Base-by-base conservation (phyloP, 2,888 invertebrate species). In the Galeruca laticollis region DNA sequence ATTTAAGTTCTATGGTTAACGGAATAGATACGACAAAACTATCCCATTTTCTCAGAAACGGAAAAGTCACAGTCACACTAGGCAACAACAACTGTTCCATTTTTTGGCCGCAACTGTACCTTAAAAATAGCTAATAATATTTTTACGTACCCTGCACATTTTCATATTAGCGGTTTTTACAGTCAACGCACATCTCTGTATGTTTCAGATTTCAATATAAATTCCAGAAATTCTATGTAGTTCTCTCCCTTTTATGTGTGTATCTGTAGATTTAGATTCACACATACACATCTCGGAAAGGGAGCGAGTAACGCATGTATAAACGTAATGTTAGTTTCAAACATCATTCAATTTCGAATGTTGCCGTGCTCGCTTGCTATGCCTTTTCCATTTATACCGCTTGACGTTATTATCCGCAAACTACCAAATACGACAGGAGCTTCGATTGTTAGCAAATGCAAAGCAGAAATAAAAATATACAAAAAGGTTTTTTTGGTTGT, bases 181-280 rank as follows among this genome's bases (percentile, higher is more conserved):
- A 66, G 47, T 35, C 49, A 13, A 33, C 57, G 11, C 59, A 51
- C 35, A 47, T 65, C 57, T 51, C 59, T 56, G 33, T 21, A 56
- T 31, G 65, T 65, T 66, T 64, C 71, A 68, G 71, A 71, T 71
- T 71, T 71, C 71, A 71, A 71, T 71, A 71, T 71, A 71, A 71
- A 71, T 71, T 71, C 71, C 68, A 35, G 54, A 56, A 64, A 60
- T 57, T 68, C 71, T 63, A 56, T 51, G 59, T 56, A 66, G 37
- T 52, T 59, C 47, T 54, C 68, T 61, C 61, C 61, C 68, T 68
- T 31, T 47, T 13, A 26, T 52, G 52, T 33, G 56, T 56, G 33
- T 15, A 15, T 15, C 10, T 35, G 33, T 56, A 35, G 6, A 13
- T 56, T n/a, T 35, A 56, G 33, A 56, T 10, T 3, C 56, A 33